Conservation (phyloP, 2,113 vertebrate genomes). For the Cinclus cinclus region DNA sequence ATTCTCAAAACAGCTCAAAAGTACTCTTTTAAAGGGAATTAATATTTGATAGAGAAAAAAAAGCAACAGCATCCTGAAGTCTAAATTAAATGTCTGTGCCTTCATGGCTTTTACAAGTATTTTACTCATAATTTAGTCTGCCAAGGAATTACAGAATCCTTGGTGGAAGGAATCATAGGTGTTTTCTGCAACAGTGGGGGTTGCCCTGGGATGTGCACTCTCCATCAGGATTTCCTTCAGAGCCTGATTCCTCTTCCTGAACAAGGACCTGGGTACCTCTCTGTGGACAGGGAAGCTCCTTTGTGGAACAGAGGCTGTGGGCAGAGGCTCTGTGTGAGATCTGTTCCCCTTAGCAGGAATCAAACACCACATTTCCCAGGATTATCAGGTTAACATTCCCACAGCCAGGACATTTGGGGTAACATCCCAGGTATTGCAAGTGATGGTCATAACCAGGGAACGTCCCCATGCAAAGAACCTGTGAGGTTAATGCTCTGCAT, state of each 20-base stretch:
- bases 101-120: neutral
- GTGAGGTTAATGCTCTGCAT: neutral
- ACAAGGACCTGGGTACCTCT: neutral
- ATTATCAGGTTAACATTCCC: neutral
- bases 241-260: neutral
- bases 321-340: neutral
- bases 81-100: conserved; percentile 22
- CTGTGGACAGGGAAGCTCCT: neutral
- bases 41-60: conserved; percentile 42
- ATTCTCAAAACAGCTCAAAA: conserved; percentile 47
- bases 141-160: neutral
- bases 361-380: neutral
- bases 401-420: neutral
- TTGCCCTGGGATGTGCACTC: neutral
- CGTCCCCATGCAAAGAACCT: rapidly evolving
- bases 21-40: conserved; percentile 29
- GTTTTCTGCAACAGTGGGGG: neutral
- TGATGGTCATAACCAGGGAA: neutral
- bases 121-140: neutral
- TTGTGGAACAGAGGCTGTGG: neutral
- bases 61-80: conserved; percentile 1
- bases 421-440: neutral
- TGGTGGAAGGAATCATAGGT: neutral
- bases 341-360: neutral
- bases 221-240: neutral